These are phyloP conservation scores for Koerneria pararmatus DNA, from an alignment of 2,888 invertebrate genomes.

Conservation along the genomic window DNA sequence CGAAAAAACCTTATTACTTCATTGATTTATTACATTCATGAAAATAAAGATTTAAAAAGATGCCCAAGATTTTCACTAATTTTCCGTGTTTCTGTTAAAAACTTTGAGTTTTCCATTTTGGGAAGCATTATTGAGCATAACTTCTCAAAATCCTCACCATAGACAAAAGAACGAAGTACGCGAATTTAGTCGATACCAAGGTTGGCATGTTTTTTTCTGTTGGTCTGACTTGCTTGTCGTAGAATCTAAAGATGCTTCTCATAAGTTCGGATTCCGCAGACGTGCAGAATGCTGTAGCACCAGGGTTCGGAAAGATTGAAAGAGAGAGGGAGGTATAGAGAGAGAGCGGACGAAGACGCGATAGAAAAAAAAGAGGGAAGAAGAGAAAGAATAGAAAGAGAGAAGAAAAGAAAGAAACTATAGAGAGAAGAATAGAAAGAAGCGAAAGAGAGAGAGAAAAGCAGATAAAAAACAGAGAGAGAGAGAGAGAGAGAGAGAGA, in stretches of 20 bases:
- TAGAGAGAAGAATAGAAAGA: neutral
- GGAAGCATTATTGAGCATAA: no score
- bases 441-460: neutral
- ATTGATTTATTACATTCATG: no score
- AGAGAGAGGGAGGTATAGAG: neutral
- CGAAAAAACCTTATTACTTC: no score
- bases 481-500: constrained; percentile 24
- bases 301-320: no score
- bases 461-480: constrained; percentile 18
- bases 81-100: no score
- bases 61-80: no score
- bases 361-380: neutral
- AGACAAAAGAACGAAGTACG: constrained; percentile 13
- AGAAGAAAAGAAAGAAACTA: neutral
- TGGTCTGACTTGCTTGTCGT: constrained; percentile 19
- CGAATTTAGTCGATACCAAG: neutral
- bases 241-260: constrained; percentile 9
- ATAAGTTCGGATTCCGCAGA: constrained; percentile 12
- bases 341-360: neutral
- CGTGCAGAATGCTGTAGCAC: no score
- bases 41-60: no score
- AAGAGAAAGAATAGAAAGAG: neutral
- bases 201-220: neutral
- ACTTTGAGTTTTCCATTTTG: no score
- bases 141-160: constrained; percentile 14